Evolutionary conservation across 2,888 invertebrate species (phyloP), one percentile per base, ranked within the genome.

Genomic region (Cremastobaeus sp.): DNA sequence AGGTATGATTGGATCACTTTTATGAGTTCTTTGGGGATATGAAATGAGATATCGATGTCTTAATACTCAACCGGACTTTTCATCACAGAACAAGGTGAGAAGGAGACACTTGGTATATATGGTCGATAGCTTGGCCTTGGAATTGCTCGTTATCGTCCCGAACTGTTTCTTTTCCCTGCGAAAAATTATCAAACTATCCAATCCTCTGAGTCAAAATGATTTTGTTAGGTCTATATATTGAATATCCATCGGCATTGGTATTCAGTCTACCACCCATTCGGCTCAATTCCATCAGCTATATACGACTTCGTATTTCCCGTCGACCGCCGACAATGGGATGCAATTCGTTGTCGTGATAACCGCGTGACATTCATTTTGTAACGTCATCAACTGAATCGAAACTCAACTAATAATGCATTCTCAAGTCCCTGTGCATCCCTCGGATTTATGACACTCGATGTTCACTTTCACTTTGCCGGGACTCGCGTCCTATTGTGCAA

Each of bases 1-100:
- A 81, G 47, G 87, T 86, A 89, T 88, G 89, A 89, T 89, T 89
- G 89, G 89, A 89, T 89, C 88, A 88, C 87, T 89, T 89, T 89
- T 89, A 89, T 86, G 89, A 87, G 87, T 82, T 86, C 89, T 86
- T 88, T 50, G 73, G 88, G 88, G 88, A 89, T 87, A 86, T 87
- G 87, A 87, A 88, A 85, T 84, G 82, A 86, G 85, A 59, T 25
- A 57, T 62, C 59, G 57, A 32, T 37, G 59, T 54, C 60, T 57
- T 74, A 59, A 47, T 62, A 66, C 48, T 60, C 47, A 28, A 34
- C 41, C 34, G 57, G 65, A 57, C 57, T 52, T 39, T 64, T 52
- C 55, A 52, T 18, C 15, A 5, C 20, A 6, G 48, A 48, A 35
- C 17, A 59, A 70, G 30, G 43, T 39, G 50, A 28, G 45, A 62